A percentile compares a stretch with the other conserved stretches of the same genome.
Evolutionary conservation across 1,140 invertebrate species (phyloP).

Genomic region (Saxidomus purpurata): DNA sequence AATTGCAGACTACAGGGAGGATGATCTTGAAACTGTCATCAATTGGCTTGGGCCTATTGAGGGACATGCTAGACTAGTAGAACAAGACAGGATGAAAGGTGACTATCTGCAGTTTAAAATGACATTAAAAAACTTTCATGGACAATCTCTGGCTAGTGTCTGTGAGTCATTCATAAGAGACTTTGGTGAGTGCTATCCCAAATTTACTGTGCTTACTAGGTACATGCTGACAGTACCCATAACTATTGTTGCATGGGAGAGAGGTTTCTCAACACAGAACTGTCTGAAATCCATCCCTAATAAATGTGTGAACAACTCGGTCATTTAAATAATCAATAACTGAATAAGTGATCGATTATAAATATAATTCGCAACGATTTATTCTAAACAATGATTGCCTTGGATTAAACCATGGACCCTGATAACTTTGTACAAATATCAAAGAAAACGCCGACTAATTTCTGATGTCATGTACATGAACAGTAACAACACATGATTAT

Average conservation of each 20-base stretch:
- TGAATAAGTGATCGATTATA: no score
- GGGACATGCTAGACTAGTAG: not conserved
- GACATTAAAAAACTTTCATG: constrained; percentile 13
- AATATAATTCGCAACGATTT: no score
- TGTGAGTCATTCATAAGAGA: not conserved
- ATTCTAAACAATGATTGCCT: no score
- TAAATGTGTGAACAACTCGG: no score
- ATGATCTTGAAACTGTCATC: constrained; percentile 1
- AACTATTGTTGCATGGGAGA: constrained; percentile 25
- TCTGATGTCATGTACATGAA: no score
- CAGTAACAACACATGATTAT: no score
- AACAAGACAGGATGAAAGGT: not conserved
- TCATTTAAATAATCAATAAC: no score
- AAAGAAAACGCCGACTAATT: no score
- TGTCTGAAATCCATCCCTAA: no score
- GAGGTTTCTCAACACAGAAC: constrained; percentile 19
- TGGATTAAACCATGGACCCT: no score
- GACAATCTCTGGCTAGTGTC: not conserved
- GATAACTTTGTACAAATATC: no score
- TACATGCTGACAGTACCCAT: not conserved
- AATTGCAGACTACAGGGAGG: not conserved
- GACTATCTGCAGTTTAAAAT: not conserved
- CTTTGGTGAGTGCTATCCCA: not conserved
- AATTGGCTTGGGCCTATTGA: constrained; percentile 2
- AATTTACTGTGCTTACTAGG: not conserved